Evolutionary conservation across 2,888 invertebrate genomes (phyloP), one percentile per base, ranked within the genome.

Genomic region (Aphidius colemani): DNA sequence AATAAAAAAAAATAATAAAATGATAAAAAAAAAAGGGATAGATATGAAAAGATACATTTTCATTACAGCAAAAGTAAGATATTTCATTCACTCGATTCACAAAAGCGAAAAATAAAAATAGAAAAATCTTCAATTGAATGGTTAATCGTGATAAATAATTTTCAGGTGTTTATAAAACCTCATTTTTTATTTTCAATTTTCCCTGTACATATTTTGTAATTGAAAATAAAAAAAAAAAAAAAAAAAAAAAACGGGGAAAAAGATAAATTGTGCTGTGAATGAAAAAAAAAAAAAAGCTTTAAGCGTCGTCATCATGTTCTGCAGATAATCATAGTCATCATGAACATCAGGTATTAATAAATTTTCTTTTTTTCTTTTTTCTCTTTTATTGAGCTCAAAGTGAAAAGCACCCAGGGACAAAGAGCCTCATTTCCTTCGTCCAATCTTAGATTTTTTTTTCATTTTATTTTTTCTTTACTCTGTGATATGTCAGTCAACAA

Each of bases 401-500:
- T 30, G 30, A 30, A 30, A 30, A 30, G 30, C 30, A 30, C 30
- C 30, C 4, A 5, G 5, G 30, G 30, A 30, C 30, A 61, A 44
- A 61, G 43, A 61, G 40, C 13, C 45, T 30, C 30, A 30, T 30
- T 30, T 30, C 30, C 30, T 30, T 30, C 30, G 30, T 30, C 30
- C 30, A 30, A 30, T 30, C 30, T 30, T 30, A 30, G 30, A 30
- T 30, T 5, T 30, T 30, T 30, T 11, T 40, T 61, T n/a, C n/a
- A n/a, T n/a, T n/a, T n/a, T n/a, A n/a, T n/a, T 41, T 55, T 40
- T 13, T 48, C 46, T n/a, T n/a, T n/a, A n/a, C n/a, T n/a, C n/a
- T n/a, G n/a, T n/a, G n/a, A 55, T 55, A 61, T 10, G 53, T 55
- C 18, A 55, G 61, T 61, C 61, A 61, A 61, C 61, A 55, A 40